Evolutionary conservation across 2,888 invertebrate species (phyloP), one percentile per base, ranked within the genome.

Genomic region (Sarcophaga carnaria): DNA sequence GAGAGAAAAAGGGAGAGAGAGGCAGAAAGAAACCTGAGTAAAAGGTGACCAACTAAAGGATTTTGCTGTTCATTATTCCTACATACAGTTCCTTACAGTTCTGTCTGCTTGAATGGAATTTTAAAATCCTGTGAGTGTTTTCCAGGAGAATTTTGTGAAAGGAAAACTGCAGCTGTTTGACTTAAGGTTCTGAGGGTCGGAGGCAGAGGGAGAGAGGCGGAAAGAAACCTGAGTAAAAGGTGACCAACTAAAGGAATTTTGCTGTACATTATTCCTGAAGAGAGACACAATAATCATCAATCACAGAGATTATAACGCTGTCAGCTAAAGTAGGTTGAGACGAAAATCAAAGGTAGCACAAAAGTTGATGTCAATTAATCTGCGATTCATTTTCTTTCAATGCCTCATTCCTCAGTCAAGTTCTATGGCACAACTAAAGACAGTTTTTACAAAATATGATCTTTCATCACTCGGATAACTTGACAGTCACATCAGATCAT

Each of bases 41-140:
- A 80, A 80, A 71, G 47, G 49, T 83, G 47, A 78, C 66, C 83
- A 60, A 54, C 72, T 49, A 62, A 83, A 20, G 0, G 14, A 1
- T 3, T 22, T 59, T n/a, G 4, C 17, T 64, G 11, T 22, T 64
- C 3, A 8, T 37, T 37, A 37, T 8, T 8, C 37, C 37, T 8
- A 5, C 25, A 70, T 20, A 59, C 27, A 47, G 45, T 5, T 27
- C 6, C 2, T 27, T 27, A 27, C 27, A n/a, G 47, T 20, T 20
- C 25, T 20, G 37, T 6, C n/a, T 14, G 49, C 70, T 17, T 64
- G 8, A 37, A 64, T 47, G 25, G 27, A 54, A 4, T 45, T 12
- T 14, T n/a, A 45, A 14, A 25, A 3, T n/a, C 1, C 4, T n/a
- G 4, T 2, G 62, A 4, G 17, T 62, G 4, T 10, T 62, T n/a